Percentiles rank a stretch among this genome's conserved stretches.
These are phyloP conservation scores for Syrrhaptes paradoxus DNA, from an alignment of 2,113 vertebrate genomes.

Conservation along the genomic window DNA sequence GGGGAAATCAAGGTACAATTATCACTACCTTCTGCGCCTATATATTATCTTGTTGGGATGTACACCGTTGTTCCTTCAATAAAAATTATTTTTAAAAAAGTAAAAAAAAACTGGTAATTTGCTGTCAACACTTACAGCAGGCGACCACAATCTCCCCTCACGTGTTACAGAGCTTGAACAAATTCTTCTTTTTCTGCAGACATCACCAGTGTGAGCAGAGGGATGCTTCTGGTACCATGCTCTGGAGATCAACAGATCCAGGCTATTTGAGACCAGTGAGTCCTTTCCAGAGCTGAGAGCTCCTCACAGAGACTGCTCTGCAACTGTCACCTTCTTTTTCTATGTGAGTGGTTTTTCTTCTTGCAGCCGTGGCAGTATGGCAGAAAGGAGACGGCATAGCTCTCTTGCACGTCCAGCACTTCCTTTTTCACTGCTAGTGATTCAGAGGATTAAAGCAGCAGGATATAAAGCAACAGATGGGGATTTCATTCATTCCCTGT, in stretches of 20 bases:
- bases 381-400: not conserved
- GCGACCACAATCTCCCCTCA: not conserved
- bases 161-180: not conserved
- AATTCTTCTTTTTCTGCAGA: not conserved
- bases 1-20: not conserved
- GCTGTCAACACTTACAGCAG: not conserved
- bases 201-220: not conserved
- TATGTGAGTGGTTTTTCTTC: not conserved
- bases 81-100: not conserved
- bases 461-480: slow-evolving; percentile 46
- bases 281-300: not conserved
- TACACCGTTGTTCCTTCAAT: not conserved
- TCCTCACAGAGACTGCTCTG: not conserved
- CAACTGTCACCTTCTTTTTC: not conserved
- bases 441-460: slow-evolving; percentile 37
- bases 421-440: not conserved
- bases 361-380: not conserved
- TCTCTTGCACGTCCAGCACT: not conserved
- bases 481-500: slow-evolving; percentile 37
- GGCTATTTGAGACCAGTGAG: not conserved
- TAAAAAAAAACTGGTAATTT: not conserved
- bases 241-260: not conserved
- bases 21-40: not conserved
- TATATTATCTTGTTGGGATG: not conserved
- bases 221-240: not conserved